A percentile compares a stretch with the other conserved stretches of the same genome.
These are phyloP conservation scores for Apomyelois bistriatella DNA, from an alignment of 2,888 invertebrate species.

Conservation along the genomic window DNA sequence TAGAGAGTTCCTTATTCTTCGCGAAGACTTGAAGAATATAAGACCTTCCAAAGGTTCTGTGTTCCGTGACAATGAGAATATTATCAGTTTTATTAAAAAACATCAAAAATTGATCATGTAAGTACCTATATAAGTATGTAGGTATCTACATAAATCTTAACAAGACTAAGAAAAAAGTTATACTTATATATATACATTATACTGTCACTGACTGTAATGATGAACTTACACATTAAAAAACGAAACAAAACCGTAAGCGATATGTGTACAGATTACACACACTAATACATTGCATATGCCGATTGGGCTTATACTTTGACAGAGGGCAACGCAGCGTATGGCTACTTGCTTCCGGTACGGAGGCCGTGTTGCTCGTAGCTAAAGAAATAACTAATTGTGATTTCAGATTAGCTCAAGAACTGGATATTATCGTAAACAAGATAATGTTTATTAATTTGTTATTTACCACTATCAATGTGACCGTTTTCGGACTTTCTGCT, in stretches of 20 bases:
- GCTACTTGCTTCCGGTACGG: background rate
- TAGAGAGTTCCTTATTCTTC: constrained; percentile 43
- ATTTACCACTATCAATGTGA: constrained; percentile 38
- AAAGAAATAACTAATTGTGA: background rate
- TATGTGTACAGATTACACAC: too few species aligned
- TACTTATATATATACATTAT: too few species aligned
- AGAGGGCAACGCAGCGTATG: too few species aligned
- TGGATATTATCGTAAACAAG: constrained; percentile 44
- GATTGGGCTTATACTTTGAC: too few species aligned
- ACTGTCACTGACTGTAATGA: too few species aligned
- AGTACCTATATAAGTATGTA: too few species aligned
- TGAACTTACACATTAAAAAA: too few species aligned
- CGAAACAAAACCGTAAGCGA: too few species aligned
- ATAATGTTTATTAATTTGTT: constrained; percentile 47
- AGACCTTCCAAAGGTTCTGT: constrained; percentile 18
- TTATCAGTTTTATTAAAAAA: constrained; percentile 29
- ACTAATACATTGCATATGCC: too few species aligned
- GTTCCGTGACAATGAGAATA: background rate
- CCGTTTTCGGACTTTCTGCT: constrained; percentile 49
- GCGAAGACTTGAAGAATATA: constrained; percentile 40
- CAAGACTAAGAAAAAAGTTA: too few species aligned
- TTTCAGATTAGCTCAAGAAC: constrained; percentile 38
- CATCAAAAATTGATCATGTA: constrained; percentile 52
- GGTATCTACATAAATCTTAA: too few species aligned
- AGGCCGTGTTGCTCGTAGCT: background rate